A percentile compares a stretch with the other conserved stretches of the same genome.
phyloP scores from a whole-genome alignment of 2,888 invertebrate species.

The Tridacna gigas region DNA sequence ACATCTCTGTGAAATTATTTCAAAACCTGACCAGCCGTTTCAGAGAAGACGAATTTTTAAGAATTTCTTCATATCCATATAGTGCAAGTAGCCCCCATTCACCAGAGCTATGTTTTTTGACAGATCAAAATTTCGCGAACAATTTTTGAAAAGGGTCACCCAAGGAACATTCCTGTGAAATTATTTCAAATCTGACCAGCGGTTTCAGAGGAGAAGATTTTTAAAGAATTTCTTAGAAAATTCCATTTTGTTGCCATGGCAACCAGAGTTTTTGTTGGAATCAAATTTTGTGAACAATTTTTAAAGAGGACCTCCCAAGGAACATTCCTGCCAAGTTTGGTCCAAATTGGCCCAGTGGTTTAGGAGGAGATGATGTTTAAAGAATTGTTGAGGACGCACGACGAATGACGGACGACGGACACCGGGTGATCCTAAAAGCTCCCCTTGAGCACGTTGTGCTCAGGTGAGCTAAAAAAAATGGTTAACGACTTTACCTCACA shows the following conservation, averaged over 20 bases:
- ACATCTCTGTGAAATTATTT: no score
- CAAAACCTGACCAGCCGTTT: no score
- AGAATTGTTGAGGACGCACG: background rate
- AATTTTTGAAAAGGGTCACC: no score
- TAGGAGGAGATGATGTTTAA: background rate
- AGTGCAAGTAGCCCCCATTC: no score
- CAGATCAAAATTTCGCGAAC: no score
- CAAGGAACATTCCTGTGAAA: no score
- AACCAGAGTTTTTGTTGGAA: background rate
- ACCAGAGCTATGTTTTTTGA: no score
- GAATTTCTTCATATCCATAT: no score
- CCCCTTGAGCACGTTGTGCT: slow-evolving; percentile 17
- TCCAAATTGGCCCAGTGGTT: background rate
- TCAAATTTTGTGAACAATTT: background rate
- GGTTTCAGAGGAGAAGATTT: no score
- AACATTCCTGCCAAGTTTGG: background rate
- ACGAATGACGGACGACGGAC: background rate
- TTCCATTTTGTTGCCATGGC: background rate
- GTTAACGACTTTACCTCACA: background rate
- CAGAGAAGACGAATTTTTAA: no score
- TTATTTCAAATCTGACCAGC: no score
- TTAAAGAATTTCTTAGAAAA: background rate
- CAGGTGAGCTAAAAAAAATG: slow-evolving; percentile 15
- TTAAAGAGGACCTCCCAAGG: background rate
- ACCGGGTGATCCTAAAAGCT: slow-evolving; percentile 3